Conservation (phyloP, 2,797 vertebrate species). For the Labroides dimidiatus region DNA sequence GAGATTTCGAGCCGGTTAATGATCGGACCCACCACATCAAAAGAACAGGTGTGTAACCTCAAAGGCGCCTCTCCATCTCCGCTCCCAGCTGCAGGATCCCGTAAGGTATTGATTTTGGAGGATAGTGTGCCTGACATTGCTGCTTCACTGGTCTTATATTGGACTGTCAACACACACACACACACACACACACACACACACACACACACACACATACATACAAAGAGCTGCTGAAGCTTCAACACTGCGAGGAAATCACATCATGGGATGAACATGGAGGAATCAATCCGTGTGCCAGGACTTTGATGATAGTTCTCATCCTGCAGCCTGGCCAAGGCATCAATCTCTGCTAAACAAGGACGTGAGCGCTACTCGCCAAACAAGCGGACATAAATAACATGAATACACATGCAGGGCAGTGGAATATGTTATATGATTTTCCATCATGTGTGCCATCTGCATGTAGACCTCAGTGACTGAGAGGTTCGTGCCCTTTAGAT, state of each 20-base stretch:
- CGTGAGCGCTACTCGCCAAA: conserved; percentile 29
- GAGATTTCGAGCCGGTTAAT: conserved; percentile 29
- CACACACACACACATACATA: too few species aligned
- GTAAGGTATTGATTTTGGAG: conserved; percentile 60
- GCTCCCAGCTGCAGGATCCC: conserved; percentile 26
- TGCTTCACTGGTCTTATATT: conserved; percentile 20
- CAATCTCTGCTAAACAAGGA: conserved; percentile 48
- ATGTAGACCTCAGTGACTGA: conserved; percentile 36
- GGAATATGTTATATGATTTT: conserved; percentile 22
- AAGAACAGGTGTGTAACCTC: conserved; percentile 39
- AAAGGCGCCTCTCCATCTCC: conserved; percentile 20
- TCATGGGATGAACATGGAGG: conserved; percentile 28
- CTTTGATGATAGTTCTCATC: conserved; percentile 58
- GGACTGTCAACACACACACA: conserved; percentile 37
- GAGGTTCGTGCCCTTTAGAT: conserved; percentile 16
- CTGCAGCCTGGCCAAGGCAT: conserved; percentile 29
- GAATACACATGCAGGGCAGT: background rate
- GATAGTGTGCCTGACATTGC: conserved; percentile 32
- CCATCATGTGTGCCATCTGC: conserved; percentile 29
- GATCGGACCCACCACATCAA: conserved; percentile 38
- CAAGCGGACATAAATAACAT: conserved; percentile 46
- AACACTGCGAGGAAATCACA: conserved; percentile 46
- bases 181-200: too few species aligned
- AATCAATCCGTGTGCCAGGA: conserved; percentile 53
- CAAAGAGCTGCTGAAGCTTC: conserved; percentile 45